These are phyloP conservation scores for Acanthochromis polyacanthus DNA, from an alignment of 2,113 vertebrate genomes.

Conservation along the genomic window DNA sequence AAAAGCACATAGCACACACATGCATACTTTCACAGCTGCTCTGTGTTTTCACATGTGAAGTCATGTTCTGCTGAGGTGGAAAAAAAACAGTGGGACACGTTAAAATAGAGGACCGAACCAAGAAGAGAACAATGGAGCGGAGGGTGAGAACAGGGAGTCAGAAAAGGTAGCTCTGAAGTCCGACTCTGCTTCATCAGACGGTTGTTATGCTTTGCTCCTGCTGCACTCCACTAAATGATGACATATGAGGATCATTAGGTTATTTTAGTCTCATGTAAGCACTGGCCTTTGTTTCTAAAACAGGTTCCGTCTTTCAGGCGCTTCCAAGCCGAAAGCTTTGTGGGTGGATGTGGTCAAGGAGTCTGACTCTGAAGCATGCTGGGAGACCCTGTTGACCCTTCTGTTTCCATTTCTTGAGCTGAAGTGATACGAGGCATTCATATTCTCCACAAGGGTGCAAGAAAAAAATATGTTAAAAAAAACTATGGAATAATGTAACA, in stretches of 20 bases:
- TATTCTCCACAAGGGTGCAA: no score
- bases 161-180: neutral
- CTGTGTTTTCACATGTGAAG: slow-evolving; percentile 11
- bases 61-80: no score
- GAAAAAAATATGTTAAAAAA: no score
- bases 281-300: slow-evolving; percentile 18
- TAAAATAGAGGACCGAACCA: neutral
- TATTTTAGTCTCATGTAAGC: slow-evolving; percentile 13
- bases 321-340: neutral
- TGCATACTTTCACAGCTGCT: slow-evolving; percentile 1
- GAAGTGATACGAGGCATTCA: no score
- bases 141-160: neutral
- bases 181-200: neutral
- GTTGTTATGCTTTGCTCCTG: slow-evolving; percentile 1
- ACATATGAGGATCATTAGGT: slow-evolving; percentile 38
- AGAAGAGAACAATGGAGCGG: slow-evolving; percentile 12
- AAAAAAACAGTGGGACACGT: neutral
- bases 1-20: neutral
- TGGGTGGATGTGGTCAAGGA: slow-evolving; percentile 12
- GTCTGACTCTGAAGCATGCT: slow-evolving; percentile 6
- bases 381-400: neutral
- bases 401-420: neutral
- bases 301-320: slow-evolving; percentile 27
- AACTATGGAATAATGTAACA: no score
- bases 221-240: slow-evolving; percentile 24